Percentiles rank a stretch among this genome's conserved stretches.
These are phyloP conservation scores for Zele albiditarsus DNA, from an alignment of 2,888 invertebrate genomes.

Conservation along the genomic window DNA sequence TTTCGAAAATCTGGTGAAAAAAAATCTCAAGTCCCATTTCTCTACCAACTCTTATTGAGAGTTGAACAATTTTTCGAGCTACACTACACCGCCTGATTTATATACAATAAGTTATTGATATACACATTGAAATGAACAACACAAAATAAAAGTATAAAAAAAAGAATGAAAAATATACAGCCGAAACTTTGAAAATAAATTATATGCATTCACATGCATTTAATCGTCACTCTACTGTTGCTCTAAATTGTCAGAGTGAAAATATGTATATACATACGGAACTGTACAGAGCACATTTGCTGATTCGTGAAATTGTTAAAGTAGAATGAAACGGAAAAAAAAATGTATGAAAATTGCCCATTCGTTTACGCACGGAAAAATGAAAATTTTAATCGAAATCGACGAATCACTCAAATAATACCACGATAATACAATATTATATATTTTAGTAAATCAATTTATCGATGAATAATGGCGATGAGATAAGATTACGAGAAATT, in stretches of 20 bases:
- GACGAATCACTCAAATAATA: conserved; percentile 47
- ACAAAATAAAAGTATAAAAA: too few species aligned
- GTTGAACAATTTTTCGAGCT: conserved; percentile 1
- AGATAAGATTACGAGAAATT: background rate
- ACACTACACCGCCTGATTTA: conserved; percentile 16
- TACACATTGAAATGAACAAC: background rate
- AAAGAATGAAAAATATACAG: background rate
- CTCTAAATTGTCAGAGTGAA: background rate
- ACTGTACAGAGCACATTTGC: background rate
- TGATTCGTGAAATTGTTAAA: background rate
- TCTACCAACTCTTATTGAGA: conserved; percentile 8
- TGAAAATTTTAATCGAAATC: conserved; percentile 22
- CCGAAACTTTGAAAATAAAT: conserved; percentile 1
- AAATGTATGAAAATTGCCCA: conserved; percentile 10
- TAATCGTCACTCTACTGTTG: background rate
- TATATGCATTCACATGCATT: background rate
- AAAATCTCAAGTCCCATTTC: background rate
- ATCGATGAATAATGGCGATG: conserved; percentile 49
- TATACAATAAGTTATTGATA: background rate
- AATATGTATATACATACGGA: background rate
- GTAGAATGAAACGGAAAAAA: conserved; percentile 3
- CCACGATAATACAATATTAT: conserved; percentile 61
- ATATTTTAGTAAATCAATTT: conserved; percentile 64
- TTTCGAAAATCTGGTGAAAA: background rate
- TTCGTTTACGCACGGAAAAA: conserved; percentile 25